These are phyloP conservation scores for Eretmochelys imbricata DNA, from an alignment of 2,113 vertebrate species.

Conservation along the genomic window DNA sequence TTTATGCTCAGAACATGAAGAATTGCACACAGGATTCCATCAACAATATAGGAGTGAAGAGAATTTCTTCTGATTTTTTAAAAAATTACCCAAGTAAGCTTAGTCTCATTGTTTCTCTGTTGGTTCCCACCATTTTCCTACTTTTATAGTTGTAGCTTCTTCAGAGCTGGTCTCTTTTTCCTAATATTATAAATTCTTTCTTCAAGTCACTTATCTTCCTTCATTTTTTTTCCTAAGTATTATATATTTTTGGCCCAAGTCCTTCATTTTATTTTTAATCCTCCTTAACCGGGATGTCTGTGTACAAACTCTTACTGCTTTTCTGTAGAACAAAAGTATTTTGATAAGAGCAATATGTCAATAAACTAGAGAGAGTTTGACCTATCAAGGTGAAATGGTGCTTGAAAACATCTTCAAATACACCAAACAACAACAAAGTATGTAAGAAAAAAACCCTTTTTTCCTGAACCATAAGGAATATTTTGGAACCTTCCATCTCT, in stretches of 20 bases:
- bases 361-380: not conserved
- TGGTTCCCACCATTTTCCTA: not conserved
- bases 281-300: not conserved
- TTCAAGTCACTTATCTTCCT: not conserved
- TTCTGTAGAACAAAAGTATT: not conserved
- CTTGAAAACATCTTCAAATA: constrained; percentile 30
- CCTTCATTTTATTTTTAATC: not conserved
- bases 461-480: not conserved
- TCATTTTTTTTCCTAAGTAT: not conserved
- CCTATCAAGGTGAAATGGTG: constrained; percentile 4
- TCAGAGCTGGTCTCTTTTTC: not conserved
- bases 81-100: not conserved
- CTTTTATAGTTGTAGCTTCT: not conserved
- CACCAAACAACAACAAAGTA: constrained; percentile 21
- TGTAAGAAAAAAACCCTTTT: not conserved
- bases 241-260: not conserved
- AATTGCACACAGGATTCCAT: not conserved
- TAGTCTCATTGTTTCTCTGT: not conserved
- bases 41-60: not conserved
- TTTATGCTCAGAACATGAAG: not conserved
- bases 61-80: not conserved
- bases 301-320: not conserved
- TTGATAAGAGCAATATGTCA: not conserved
- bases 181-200: not conserved
- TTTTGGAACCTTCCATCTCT: not conserved